These are phyloP conservation scores for Drosophila merina DNA, from an alignment of 2,888 invertebrate genomes.

Conservation along the genomic window DNA sequence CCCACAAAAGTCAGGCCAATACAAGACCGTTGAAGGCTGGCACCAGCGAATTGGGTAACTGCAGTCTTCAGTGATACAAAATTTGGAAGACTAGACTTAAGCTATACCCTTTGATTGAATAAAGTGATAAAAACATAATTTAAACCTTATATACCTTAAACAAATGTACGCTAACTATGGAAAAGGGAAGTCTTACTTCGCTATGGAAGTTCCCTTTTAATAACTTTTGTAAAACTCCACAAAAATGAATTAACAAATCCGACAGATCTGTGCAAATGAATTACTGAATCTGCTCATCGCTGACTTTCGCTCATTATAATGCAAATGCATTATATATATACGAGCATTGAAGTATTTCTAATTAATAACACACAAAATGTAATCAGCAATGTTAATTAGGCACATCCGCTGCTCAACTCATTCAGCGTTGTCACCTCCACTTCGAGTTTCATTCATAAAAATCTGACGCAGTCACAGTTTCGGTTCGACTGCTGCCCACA, in stretches of 20 bases:
- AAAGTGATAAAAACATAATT: too few species aligned
- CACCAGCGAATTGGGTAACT: constrained; percentile 24
- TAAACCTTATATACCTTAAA: too few species aligned
- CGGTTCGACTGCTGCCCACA: constrained; percentile 54
- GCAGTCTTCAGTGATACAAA: not conserved
- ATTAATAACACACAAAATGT: constrained; percentile 71
- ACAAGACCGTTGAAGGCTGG: constrained; percentile 40
- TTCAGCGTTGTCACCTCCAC: constrained; percentile 64
- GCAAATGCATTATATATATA: constrained; percentile 33
- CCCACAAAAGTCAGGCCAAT: constrained; percentile 22
- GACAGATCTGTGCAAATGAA: constrained; percentile 36
- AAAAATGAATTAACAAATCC: constrained; percentile 60
- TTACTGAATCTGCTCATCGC: constrained; percentile 20
- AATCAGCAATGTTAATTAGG: constrained; percentile 75
- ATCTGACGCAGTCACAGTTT: constrained; percentile 43
- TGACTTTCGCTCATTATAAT: constrained; percentile 60
- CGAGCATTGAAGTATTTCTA: constrained; percentile 55
- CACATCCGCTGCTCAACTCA: constrained; percentile 61
- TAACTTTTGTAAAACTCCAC: not conserved
- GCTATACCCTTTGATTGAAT: not conserved
- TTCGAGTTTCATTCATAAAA: constrained; percentile 70
- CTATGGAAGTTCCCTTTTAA: too few species aligned
- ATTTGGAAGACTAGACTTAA: not conserved
- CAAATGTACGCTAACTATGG: too few species aligned
- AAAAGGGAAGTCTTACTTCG: too few species aligned